Conservation (phyloP, 2,888 invertebrate genomes). For the Drosophila anomalipes region DNA sequence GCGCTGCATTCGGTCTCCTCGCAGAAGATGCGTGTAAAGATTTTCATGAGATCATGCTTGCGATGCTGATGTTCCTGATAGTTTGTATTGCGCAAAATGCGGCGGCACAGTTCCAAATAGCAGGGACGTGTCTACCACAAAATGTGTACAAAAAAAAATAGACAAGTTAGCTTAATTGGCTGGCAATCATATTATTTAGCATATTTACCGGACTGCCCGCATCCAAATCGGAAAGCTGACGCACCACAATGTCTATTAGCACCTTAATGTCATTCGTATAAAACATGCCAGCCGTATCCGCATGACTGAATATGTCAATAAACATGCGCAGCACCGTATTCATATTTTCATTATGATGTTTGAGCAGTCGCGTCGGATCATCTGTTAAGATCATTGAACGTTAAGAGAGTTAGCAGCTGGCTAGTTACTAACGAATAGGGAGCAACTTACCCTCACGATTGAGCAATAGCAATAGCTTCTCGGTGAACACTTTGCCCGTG, state of each 20-base stretch:
- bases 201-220: slow-evolving; percentile 91
- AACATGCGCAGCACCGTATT: slow-evolving; percentile 96
- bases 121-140: slow-evolving; percentile 89
- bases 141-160: background rate
- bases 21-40: slow-evolving; percentile 94
- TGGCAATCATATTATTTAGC: background rate
- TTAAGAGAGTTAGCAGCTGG: background rate
- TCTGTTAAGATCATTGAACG: slow-evolving; percentile 86
- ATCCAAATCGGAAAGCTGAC: slow-evolving; percentile 95
- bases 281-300: slow-evolving; percentile 93
- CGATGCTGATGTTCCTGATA: slow-evolving; percentile 93
- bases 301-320: slow-evolving; percentile 92
- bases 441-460: slow-evolving; percentile 92
- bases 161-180: background rate
- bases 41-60: slow-evolving; percentile 92
- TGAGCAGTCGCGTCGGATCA: slow-evolving; percentile 94
- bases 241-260: slow-evolving; percentile 95
- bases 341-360: slow-evolving; percentile 90
- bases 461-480: slow-evolving; percentile 93
- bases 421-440: too few relatives aligned
- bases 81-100: slow-evolving; percentile 92
- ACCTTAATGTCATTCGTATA: slow-evolving; percentile 98
- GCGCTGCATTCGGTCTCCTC: slow-evolving; percentile 92
- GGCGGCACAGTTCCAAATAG: slow-evolving; percentile 92
- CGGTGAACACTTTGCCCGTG: slow-evolving; percentile 94